Conservation (phyloP, 2,113 vertebrate species). For the Blennius ocellaris region DNA sequence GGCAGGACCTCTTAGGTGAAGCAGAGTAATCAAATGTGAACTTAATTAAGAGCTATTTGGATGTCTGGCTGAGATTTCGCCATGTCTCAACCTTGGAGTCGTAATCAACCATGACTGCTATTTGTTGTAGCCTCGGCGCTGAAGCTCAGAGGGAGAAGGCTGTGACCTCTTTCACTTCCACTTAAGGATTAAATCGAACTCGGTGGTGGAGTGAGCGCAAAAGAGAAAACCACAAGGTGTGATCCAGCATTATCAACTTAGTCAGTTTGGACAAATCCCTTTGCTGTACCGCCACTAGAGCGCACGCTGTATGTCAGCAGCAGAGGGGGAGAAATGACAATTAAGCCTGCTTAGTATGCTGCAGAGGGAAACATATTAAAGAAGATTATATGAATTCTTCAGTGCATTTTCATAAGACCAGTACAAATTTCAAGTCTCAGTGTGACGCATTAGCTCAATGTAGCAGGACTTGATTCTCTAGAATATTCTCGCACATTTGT, state of each 20-base stretch:
- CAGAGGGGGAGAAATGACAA: slow-evolving; percentile 60
- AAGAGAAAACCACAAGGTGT: slow-evolving; percentile 49
- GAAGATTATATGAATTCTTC: slow-evolving; percentile 77
- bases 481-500: slow-evolving; percentile 24
- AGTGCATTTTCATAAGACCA: slow-evolving; percentile 63
- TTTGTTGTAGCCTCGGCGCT: slow-evolving; percentile 44
- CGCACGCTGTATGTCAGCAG: slow-evolving; percentile 29
- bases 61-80: slow-evolving; percentile 67
- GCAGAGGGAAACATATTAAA: slow-evolving; percentile 66
- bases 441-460: slow-evolving; percentile 35
- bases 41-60: slow-evolving; percentile 62
- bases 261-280: slow-evolving; percentile 63
- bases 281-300: slow-evolving; percentile 22
- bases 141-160: slow-evolving; percentile 22
- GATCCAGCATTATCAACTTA: slow-evolving; percentile 53
- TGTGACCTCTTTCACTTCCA: slow-evolving; percentile 37
- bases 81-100: slow-evolving; percentile 44
- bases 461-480: slow-evolving; percentile 17
- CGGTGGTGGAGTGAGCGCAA: neutral
- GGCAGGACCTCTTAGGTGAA: slow-evolving; percentile 25
- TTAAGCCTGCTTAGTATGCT: slow-evolving; percentile 71
- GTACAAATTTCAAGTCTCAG: slow-evolving; percentile 53
- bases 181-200: slow-evolving; percentile 42
- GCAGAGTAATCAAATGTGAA: slow-evolving; percentile 64
- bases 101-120: slow-evolving; percentile 62